Conservation (phyloP, 1,140 invertebrate species). For the Conus betulinus region DNA sequence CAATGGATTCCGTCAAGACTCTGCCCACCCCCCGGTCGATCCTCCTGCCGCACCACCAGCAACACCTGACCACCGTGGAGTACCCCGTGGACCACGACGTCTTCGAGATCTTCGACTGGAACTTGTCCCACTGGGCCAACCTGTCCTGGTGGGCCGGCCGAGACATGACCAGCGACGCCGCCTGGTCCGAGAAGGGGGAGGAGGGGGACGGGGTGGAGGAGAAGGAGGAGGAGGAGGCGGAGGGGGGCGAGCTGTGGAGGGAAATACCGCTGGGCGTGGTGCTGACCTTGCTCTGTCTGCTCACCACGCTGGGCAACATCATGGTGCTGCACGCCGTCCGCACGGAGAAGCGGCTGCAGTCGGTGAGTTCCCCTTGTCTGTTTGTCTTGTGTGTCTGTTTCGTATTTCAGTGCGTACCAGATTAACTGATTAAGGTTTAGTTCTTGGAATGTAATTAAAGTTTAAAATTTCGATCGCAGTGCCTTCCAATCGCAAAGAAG, state of each 20-base stretch:
- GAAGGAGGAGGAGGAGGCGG: not conserved
- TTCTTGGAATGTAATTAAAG: not conserved
- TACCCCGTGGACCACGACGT: slow-evolving; percentile 7
- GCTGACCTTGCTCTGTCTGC: slow-evolving; percentile 60
- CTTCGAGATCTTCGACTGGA: slow-evolving; percentile 27
- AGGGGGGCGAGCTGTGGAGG: slow-evolving; percentile 55
- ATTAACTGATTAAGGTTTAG: not conserved
- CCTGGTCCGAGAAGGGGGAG: not conserved
- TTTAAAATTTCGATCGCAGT: too few relatives aligned
- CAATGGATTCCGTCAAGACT: too few relatives aligned
- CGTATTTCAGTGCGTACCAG: too few relatives aligned
- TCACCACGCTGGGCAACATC: slow-evolving; percentile 69
- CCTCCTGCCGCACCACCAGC: not conserved
- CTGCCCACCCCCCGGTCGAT: not conserved
- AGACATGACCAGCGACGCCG: not conserved
- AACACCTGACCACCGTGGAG: not conserved
- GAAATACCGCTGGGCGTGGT: slow-evolving; percentile 66
- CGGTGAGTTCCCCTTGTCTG: slow-evolving; percentile 56
- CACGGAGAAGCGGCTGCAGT: slow-evolving; percentile 68
- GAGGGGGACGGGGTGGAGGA: not conserved
- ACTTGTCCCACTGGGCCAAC: slow-evolving; percentile 30
- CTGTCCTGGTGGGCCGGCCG: not conserved
- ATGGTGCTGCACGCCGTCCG: slow-evolving; percentile 71
- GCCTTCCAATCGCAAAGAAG: too few relatives aligned
- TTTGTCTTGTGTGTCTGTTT: not conserved